These are phyloP conservation scores for Neopipo cinnamomea DNA, from an alignment of 2,113 vertebrate genomes.

Conservation along the genomic window DNA sequence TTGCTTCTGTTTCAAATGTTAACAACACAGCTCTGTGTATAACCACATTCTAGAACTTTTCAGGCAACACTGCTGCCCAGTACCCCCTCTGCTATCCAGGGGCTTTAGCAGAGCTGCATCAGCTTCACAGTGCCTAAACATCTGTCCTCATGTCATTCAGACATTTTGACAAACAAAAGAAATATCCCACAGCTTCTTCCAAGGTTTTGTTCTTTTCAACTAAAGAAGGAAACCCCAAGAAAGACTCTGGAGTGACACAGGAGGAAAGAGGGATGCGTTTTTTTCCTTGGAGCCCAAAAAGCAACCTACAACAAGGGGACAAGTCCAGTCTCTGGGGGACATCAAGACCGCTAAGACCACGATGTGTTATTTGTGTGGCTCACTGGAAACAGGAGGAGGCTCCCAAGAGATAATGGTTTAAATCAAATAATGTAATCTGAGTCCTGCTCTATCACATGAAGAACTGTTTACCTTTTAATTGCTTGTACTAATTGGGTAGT, in stretches of 20 bases:
- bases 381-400: background rate
- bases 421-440: background rate
- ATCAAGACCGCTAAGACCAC: background rate
- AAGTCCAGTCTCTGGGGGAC: background rate
- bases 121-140: background rate
- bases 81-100: background rate
- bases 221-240: background rate
- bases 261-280: background rate
- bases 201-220: background rate
- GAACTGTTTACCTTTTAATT: constrained; percentile 15
- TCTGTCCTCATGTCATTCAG: background rate
- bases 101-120: background rate
- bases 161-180: background rate
- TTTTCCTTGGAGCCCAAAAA: background rate
- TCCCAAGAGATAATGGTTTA: background rate
- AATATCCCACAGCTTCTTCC: background rate
- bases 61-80: background rate
- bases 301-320: background rate
- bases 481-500: background rate
- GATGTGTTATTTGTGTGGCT: background rate
- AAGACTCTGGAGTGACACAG: background rate
- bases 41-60: background rate
- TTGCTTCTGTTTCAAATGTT: background rate
- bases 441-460: background rate
- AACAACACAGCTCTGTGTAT: background rate